Evolutionary conservation across 2,797 vertebrate species (phyloP), one percentile per base, ranked within the genome.

Genomic region (Callimico goeldii): DNA sequence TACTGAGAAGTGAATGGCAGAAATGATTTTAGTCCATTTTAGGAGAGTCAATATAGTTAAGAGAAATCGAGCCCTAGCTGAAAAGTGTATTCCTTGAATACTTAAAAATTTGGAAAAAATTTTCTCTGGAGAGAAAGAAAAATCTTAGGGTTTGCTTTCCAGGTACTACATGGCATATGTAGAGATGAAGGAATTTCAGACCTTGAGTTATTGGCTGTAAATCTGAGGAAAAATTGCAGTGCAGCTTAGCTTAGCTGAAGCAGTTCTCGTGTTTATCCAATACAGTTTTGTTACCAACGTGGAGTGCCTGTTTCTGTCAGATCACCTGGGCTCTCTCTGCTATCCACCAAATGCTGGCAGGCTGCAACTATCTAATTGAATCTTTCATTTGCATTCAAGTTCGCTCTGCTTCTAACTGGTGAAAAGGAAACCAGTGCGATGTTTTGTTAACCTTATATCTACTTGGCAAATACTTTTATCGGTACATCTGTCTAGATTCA

Each of bases 31-130:
- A 86, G 39, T 91, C 87, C 0, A n/a, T 76, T 97, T 98, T 95
- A 87, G 92, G 96, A 97, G 91, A 96, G 88, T 88, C 90, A 72
- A 33, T 77, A 80, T 84, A 79, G 43, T 97, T 98, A 97, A 93
- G 90, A 97, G 93, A 97, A 98, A 76, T 93, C 89, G 90, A 94
- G 81, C 93, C 95, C 43, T 95, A 79, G 84, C 91, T 76, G 80
- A 90, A 95, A 94, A 87, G 26, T 48, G 6, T 67, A 96, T 96
- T 36, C 58, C 67, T 90, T 57, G 92, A 96, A 90, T 67, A 91
- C 82, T n/a, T 77, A 48, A 89, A 96, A 90, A 92, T 1, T 85
- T 88, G 82, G 57, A 90, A 97, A 97, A 95, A 90, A 94, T 12
- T 85, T 77, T 96, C 93, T 94, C 24, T 70, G 39, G 61, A 95